Percentiles rank a stretch among this genome's conserved stretches.
Evolutionary conservation across 2,888 invertebrate species (phyloP).

Genomic region (Alentia gelatinosa): DNA sequence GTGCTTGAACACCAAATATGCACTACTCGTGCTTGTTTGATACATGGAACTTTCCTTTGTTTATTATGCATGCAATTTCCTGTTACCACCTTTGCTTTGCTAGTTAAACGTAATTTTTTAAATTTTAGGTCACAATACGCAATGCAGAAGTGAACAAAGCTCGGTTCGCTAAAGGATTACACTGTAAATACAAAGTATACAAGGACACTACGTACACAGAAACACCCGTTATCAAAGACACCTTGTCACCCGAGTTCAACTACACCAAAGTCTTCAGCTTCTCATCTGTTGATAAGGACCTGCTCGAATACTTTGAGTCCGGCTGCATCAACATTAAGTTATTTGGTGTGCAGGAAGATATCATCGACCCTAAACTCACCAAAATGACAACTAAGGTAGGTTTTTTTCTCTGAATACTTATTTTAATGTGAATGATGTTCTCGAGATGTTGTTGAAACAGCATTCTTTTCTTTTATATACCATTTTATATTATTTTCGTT

Average conservation of each 20-base stretch:
- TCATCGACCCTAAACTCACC: slow-evolving; percentile 73
- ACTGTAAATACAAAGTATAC: slow-evolving; percentile 75
- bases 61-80: no score
- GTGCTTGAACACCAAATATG: no score
- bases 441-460: no score
- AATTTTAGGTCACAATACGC: slow-evolving; percentile 73
- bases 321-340: slow-evolving; percentile 79
- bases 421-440: no score
- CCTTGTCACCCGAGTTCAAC: slow-evolving; percentile 76
- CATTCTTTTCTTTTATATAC: no score
- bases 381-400: slow-evolving; percentile 79
- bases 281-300: slow-evolving; percentile 74
- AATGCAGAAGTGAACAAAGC: slow-evolving; percentile 76
- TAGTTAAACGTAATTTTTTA: no score
- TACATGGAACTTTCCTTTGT: no score
- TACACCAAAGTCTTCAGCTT: slow-evolving; percentile 74
- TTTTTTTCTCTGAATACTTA: no score
- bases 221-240: slow-evolving; percentile 74
- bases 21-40: no score
- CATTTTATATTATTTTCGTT: no score
- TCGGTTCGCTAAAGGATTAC: slow-evolving; percentile 77
- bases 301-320: slow-evolving; percentile 78
- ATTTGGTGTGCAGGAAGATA: slow-evolving; percentile 79
- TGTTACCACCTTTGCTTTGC: no score
- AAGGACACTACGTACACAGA: slow-evolving; percentile 73